Evolutionary conservation across 30 jellyfish, hydroid and myxozoan species (phyloP).

Genomic region (Hydra vulgaris): DNA sequence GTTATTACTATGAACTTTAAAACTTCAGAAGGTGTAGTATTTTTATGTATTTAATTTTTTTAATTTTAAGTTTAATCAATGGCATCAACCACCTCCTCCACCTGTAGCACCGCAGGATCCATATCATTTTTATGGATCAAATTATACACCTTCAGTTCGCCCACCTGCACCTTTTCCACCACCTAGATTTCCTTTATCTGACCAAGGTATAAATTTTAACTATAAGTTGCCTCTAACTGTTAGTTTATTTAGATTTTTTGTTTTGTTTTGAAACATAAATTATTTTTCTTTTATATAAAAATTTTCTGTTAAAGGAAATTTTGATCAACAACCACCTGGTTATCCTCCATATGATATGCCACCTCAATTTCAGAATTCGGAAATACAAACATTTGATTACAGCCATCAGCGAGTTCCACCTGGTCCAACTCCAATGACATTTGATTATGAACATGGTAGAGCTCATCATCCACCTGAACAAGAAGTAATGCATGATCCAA

Average conservation of each 20-base stretch:
- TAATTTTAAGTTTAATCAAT: conserved; percentile 14
- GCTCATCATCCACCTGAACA: conserved; percentile 59
- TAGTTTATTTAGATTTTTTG: background rate
- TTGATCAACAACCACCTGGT: conserved; percentile 63
- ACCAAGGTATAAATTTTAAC: background rate
- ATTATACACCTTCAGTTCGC: conserved; percentile 12
- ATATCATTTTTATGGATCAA: conserved; percentile 19
- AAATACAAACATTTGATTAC: conserved; percentile 82
- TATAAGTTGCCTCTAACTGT: background rate
- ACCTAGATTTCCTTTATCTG: conserved; percentile 1
- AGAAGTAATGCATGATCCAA: conserved; percentile 72
- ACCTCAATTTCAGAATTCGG: conserved; percentile 56
- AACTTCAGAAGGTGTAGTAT: too few species aligned
- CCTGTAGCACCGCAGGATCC: conserved; percentile 25
- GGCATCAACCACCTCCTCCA: conserved; percentile 20
- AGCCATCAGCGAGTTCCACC: conserved; percentile 71
- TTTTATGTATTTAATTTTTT: background rate
- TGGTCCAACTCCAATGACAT: conserved; percentile 84
- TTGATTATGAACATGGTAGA: conserved; percentile 92
- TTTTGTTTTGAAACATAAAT: background rate
- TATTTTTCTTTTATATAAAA: background rate
- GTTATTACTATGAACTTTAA: too few species aligned
- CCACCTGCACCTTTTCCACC: conserved; percentile 24
- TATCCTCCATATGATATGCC: conserved; percentile 27
- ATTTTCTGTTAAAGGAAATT: conserved; percentile 21